Evolutionary conservation across 2,113 vertebrate species (phyloP).

Genomic region (Cyanoderma ruficeps): DNA sequence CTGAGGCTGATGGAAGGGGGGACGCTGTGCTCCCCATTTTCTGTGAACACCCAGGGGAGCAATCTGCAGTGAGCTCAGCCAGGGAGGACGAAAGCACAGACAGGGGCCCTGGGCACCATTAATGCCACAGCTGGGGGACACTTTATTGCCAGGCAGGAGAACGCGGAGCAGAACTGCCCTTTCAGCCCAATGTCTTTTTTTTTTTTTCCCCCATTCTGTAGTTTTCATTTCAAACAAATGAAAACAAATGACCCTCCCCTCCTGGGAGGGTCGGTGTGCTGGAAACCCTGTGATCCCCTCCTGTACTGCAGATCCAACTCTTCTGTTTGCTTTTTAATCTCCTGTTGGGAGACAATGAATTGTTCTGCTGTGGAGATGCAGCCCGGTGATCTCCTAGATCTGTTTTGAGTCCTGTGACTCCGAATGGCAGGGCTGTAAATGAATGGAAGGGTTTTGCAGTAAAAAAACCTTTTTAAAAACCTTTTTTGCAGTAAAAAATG

Average conservation of each 20-base stretch:
- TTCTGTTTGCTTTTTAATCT: not conserved
- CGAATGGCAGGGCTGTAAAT: not conserved
- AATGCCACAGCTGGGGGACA: not conserved
- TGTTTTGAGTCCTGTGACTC: not conserved
- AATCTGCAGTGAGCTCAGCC: not conserved
- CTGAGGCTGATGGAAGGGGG: not conserved
- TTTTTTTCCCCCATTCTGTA: not conserved
- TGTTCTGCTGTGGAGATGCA: not conserved
- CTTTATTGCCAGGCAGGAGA: not conserved
- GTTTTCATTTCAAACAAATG: not conserved
- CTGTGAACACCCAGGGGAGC: not conserved
- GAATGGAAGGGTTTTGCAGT: not conserved
- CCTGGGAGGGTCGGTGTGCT: not conserved
- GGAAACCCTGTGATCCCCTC: not conserved
- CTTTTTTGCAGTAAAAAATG: too few relatives aligned
- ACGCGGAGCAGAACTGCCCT: not conserved
- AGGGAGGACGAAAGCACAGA: not conserved
- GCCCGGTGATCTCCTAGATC: not conserved
- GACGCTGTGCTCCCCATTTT: not conserved
- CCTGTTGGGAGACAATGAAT: not conserved
- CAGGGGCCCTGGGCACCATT: not conserved
- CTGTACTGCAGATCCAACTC: rapidly evolving
- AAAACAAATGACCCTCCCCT: too few relatives aligned
- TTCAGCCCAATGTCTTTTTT: not conserved
- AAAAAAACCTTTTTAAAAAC: not conserved